Evolutionary conservation across 2,797 vertebrate genomes (phyloP), one percentile per base, ranked within the genome.

Genomic region (Anas flavirostris): DNA sequence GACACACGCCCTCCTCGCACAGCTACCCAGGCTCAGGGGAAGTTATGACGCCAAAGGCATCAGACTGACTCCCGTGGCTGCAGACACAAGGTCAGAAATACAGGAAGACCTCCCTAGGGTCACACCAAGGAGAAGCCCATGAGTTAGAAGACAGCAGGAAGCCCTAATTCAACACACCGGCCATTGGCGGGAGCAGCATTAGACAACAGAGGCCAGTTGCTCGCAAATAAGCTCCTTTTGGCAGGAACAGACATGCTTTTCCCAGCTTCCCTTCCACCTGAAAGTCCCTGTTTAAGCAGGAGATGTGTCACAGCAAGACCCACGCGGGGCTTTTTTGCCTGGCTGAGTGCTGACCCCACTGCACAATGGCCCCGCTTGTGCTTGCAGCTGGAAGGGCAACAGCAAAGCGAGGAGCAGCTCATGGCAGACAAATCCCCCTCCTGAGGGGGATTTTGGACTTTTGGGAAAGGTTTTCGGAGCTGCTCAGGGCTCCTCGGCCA

Each of bases 81-180:
- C 90, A 8, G 31, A 56, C 75, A 53, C 64, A 46, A 73, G 68
- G 90, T 48, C 92, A 90, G 87, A 15, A 82, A 72, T 56, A 64
- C 92, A 88, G 82, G 64, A 91, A 82, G 80, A 69, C 59, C 80
- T 44, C 52, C 12, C 12, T 10, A 1, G 52, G 64, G 86, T 63
- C 87, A 91, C 60, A 64, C 25, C 53, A 55, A 37, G 80, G 66
- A 86, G 91, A 75, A 93, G 62, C 16, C 52, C 73, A 16, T 1
- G 31, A 86, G 72, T 63, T 59, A 55, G 68, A 35, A 84, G 80
- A 29, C 75, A 89, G 85, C 84, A 96, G 89, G 93, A 94, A 95
- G 66, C 86, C 69, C 80, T 46, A 39, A 0, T 17, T 60, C 69
- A 83, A 69, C 58, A 46, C 46, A 25, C 23, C 73, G n/a, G 35